Evolutionary conservation across 2,113 vertebrate species (phyloP), one percentile per base, ranked within the genome.

Genomic region (Ranitomeya variabilis): DNA sequence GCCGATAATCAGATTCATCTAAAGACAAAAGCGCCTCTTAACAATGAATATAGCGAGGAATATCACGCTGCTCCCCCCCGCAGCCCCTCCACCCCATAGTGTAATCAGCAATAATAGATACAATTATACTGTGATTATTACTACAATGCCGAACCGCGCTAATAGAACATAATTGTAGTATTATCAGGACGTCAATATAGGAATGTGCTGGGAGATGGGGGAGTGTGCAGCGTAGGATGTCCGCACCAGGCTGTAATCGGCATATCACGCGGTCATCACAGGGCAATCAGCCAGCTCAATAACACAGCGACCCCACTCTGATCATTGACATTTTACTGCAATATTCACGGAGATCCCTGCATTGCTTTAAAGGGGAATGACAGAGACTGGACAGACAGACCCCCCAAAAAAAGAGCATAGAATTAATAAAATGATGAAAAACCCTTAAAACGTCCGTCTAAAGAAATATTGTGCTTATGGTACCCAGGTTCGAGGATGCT

Each of bases 91-190:
- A 15, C n/a, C 23, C 52, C 55, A 18, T 80, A 80, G 60, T 80
- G 55, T 23, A 62, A 81, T 81, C 79, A 81, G 79, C 59, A 81
- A 81, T 81, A 81, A 81, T 37, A 81, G 79, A 62, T 81, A 81
- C 57, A 81, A 60, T 81, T 81, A 81, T 81, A 59, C 37, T 62
- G 57, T 62, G 13, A 81, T 81, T 81, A 81, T 37, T 81, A 31
- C 57, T 62, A 81, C 79, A 62, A 60, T 62, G 62, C 57, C 12
- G 78, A 11, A 57, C 31, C 15, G 57, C 79, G 19, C 14, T 81
- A 81, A 81, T 81, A 60, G 79, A 62, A 26, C 4, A 37, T 81
- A 81, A 81, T 81, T 81, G 55, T 37, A 81, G 79, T 81, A 62
- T 81, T 62, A 81, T 62, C 19, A 37, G 79, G n/a, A 80, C 31